Base-by-base conservation (phyloP, 2,888 invertebrate species). In the Tenthredo livida region DNA sequence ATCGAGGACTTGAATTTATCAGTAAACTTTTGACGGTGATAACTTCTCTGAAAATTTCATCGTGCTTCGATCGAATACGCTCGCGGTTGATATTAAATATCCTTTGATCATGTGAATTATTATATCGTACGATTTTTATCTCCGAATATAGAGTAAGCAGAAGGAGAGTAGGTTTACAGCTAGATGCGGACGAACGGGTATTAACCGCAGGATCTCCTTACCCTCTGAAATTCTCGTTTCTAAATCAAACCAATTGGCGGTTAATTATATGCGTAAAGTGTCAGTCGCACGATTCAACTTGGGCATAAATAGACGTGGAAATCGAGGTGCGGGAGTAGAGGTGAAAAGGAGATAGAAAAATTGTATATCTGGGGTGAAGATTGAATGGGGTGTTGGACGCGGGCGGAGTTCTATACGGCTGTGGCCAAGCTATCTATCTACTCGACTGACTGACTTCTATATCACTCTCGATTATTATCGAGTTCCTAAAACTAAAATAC, bases 401-500 rank as follows among this genome's bases (percentile, higher is more conserved):
- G 61, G 61, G 10, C 25, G 25, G 21, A 61, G 21, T 61, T 61
- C 61, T 21, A 12, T 21, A 21, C 25, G 21, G 3, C 54, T 54
- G n/a, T 5, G n/a, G n/a, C n/a, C 7, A 3, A 4, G 61, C 61
- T 29, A 29, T 33, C 33, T 67, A 67, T 33, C 21, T 33, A 67
- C 25, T 33, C 67, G 67, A 33, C 29, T 67, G 67, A 33, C 29
- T 67, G 61, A 40, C 47, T 15, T 75, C 75, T 29, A 54, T 58
- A n/a, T 80, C 17, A 61, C 58, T 40, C 58, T 80, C 61, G 80
- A 80, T 58, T 80, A 50, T 50, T 54, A 61, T 58, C 54, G n/a
- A 61, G 61, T 80, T 80, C 21, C 37, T 37, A 40, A 21, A 80
- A 80, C 80, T 21, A 80, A 80, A 80, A 61, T 80, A 80, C 61